A percentile compares a stretch with the other conserved stretches of the same genome.
These are phyloP conservation scores for Spilogale gracilis DNA, from an alignment of 2,113 vertebrate genomes.

Conservation along the genomic window DNA sequence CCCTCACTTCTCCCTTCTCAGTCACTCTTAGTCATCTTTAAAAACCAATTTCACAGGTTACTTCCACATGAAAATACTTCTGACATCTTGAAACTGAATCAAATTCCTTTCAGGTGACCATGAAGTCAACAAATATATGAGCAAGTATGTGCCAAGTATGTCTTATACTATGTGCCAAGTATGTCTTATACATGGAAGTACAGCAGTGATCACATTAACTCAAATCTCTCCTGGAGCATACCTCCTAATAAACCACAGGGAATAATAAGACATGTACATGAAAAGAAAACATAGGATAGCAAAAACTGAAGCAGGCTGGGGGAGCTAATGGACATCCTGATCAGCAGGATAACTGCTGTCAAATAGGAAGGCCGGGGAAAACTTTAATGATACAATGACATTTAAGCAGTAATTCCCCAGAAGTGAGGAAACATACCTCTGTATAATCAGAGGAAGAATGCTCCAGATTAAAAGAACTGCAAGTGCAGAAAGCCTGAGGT, in stretches of 20 bases:
- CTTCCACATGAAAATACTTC: background rate
- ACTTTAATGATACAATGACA: background rate
- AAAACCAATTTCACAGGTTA: background rate
- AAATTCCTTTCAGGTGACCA: background rate
- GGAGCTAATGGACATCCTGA: background rate
- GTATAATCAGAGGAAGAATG: background rate
- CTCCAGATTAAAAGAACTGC: background rate
- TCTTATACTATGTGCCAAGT: background rate
- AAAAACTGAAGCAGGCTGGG: background rate
- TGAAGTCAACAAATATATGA: constrained; percentile 35
- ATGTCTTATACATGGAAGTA: background rate
- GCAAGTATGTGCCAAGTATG: background rate
- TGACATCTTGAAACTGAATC: background rate
- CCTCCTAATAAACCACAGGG: background rate
- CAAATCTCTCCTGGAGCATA: background rate
- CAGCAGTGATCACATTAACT: background rate
- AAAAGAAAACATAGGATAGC: background rate
- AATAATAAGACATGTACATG: background rate
- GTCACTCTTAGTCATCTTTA: background rate
- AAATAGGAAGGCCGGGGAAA: background rate
- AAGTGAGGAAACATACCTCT: background rate
- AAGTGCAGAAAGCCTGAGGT: background rate
- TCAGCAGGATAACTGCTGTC: background rate
- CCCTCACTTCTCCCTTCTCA: background rate
- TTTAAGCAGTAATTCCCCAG: background rate